Conservation (phyloP, 2,797 vertebrate genomes). For the Nannoperca obscura region DNA sequence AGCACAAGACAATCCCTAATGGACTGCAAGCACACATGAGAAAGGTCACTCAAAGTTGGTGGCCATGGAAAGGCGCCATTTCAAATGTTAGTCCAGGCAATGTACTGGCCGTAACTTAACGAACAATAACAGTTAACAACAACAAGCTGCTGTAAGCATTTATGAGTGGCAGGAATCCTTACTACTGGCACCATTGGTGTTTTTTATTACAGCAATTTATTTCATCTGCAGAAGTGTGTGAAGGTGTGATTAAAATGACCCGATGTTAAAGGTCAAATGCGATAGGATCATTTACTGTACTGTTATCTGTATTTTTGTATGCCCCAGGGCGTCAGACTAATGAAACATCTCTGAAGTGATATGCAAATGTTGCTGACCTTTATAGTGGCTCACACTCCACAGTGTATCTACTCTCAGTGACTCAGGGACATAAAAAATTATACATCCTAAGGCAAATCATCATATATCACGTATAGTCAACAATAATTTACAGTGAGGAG, state of each 20-base stretch:
- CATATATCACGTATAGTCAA: not conserved
- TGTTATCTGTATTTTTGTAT: conserved; percentile 29
- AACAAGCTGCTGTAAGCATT: conserved; percentile 36
- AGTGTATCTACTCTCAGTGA: conserved; percentile 5
- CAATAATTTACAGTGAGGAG: conserved; percentile 1
- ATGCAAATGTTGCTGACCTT: conserved; percentile 60
- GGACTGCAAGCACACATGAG: conserved; percentile 22
- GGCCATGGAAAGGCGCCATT: conserved; percentile 30
- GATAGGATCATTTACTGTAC: conserved; percentile 44
- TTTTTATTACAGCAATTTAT: conserved; percentile 45
- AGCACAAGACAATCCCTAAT: conserved; percentile 24
- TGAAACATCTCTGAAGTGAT: conserved; percentile 46
- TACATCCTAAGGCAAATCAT: not conserved
- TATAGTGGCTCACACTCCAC: conserved; percentile 16
- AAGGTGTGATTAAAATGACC: conserved; percentile 53
- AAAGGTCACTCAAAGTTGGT: conserved; percentile 62
- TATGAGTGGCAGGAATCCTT: conserved; percentile 55
- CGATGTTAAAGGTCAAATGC: conserved; percentile 63
- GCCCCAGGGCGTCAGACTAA: conserved; percentile 35
- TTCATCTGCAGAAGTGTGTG: conserved; percentile 30
- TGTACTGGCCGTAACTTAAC: conserved; percentile 56
- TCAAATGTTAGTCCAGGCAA: conserved; percentile 44
- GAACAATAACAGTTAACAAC: conserved; percentile 40
- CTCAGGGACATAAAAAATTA: conserved; percentile 17
- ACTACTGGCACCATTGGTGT: not conserved